Conservation (phyloP, 2,113 vertebrate genomes). For the Brachirus orientalis region DNA sequence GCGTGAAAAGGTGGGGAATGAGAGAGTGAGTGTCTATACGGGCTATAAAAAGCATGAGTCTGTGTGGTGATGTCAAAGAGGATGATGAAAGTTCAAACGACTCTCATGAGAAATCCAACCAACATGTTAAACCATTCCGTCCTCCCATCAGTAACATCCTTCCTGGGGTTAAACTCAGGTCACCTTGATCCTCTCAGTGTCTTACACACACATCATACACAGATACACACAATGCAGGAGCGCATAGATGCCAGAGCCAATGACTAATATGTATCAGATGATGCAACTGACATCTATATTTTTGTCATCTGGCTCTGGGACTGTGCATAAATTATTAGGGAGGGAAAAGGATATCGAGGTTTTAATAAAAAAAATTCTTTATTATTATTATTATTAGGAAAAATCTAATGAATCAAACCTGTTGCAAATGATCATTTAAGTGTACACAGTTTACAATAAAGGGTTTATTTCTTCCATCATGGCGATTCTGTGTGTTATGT, state of each 20-base stretch:
- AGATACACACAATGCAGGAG: not conserved
- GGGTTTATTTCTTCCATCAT: too few species aligned
- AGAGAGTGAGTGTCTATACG: not conserved
- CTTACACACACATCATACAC: not conserved
- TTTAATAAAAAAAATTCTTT: too few species aligned
- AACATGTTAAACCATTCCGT: slow-evolving; percentile 45
- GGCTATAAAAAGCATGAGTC: not conserved
- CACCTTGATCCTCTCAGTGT: slow-evolving; percentile 8
- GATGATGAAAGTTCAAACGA: slow-evolving; percentile 30
- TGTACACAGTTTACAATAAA: too few species aligned
- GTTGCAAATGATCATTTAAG: too few species aligned
- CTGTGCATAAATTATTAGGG: not conserved
- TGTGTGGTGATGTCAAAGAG: slow-evolving; percentile 24
- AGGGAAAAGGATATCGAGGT: too few species aligned
- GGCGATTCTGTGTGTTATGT: too few species aligned
- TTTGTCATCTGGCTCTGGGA: not conserved
- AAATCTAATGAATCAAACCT: too few species aligned
- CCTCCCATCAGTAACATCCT: slow-evolving; percentile 55
- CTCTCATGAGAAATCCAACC: slow-evolving; percentile 29
- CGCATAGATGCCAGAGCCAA: not conserved
- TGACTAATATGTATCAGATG: not conserved
- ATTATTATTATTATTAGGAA: too few species aligned
- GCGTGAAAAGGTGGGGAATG: not conserved
- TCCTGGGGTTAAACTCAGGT: slow-evolving; percentile 55
- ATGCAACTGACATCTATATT: slow-evolving; percentile 2